These are phyloP conservation scores for Apus apus DNA, from an alignment of 2,113 vertebrate genomes.

Conservation along the genomic window DNA sequence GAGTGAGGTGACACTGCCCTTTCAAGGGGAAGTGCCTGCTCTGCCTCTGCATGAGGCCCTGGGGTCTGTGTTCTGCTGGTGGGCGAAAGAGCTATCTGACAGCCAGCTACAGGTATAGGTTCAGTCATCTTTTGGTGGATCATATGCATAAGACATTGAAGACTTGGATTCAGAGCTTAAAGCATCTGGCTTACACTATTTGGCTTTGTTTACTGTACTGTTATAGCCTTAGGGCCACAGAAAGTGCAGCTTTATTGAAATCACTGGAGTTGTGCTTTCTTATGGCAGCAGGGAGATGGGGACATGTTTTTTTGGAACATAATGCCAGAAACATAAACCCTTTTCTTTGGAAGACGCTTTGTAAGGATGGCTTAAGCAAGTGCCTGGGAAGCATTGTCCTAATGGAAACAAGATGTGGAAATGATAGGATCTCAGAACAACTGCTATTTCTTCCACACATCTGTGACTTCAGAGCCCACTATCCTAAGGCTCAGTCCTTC, in stretches of 20 bases:
- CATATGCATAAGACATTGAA: background rate
- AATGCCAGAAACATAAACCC: conserved; percentile 28
- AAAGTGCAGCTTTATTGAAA: conserved; percentile 50
- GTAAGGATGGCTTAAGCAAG: background rate
- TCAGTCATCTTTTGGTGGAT: background rate
- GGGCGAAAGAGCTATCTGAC: background rate
- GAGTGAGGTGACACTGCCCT: fast-evolving
- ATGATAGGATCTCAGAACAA: background rate
- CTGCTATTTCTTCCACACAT: background rate
- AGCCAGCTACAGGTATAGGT: background rate
- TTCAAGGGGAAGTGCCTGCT: background rate
- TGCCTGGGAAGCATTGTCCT: background rate
- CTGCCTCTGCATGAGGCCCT: background rate
- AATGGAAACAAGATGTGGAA: background rate
- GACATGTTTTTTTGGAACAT: background rate
- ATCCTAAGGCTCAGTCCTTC: background rate
- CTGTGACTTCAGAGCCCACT: background rate
- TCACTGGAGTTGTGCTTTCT: conserved; percentile 27
- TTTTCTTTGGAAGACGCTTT: conserved; percentile 36
- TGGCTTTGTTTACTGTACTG: conserved; percentile 33
- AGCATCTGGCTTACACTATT: conserved; percentile 40
- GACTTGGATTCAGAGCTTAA: background rate
- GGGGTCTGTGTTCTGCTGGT: background rate
- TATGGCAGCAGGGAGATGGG: conserved; percentile 40
- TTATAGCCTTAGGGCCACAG: conserved; percentile 40